Conservation (phyloP, 2,113 vertebrate species). For the Raphicerus campestris region DNA sequence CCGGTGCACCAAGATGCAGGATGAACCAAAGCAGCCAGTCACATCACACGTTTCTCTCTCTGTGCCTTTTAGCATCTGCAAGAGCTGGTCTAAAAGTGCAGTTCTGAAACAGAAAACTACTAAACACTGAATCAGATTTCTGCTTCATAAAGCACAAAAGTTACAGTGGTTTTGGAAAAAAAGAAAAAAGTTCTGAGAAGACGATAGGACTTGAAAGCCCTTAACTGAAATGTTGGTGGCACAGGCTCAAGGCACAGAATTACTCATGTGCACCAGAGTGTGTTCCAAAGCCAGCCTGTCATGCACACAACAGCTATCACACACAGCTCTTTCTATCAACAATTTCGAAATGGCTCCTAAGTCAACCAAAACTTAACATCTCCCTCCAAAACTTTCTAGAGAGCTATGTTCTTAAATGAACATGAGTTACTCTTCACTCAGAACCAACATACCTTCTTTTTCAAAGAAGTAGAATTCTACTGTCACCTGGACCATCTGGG, state of each 20-base stretch:
- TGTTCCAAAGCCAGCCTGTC: not conserved
- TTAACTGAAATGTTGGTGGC: not conserved
- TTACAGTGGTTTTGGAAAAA: not conserved
- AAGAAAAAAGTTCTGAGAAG: not conserved
- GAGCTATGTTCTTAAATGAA: not conserved
- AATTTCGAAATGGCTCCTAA: not conserved
- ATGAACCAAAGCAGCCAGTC: not conserved
- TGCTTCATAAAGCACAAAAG: conserved; percentile 32
- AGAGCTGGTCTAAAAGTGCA: not conserved
- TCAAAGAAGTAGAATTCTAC: not conserved
- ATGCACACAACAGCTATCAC: not conserved
- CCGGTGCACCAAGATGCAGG: accelerated
- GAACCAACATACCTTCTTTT: not conserved
- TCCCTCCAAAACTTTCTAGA: not conserved
- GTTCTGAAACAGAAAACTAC: not conserved
- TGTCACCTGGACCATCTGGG: not conserved
- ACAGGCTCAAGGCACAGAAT: not conserved
- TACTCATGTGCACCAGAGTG: not conserved
- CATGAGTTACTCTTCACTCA: not conserved
- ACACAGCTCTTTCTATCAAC: no score
- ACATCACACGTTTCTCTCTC: not conserved
- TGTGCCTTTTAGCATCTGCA: not conserved
- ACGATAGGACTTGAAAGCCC: not conserved
- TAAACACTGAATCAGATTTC: conserved; percentile 3
- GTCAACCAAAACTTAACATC: not conserved